These are phyloP conservation scores for Eumaeus atala DNA, from an alignment of 1,140 invertebrate genomes.

Conservation along the genomic window DNA sequence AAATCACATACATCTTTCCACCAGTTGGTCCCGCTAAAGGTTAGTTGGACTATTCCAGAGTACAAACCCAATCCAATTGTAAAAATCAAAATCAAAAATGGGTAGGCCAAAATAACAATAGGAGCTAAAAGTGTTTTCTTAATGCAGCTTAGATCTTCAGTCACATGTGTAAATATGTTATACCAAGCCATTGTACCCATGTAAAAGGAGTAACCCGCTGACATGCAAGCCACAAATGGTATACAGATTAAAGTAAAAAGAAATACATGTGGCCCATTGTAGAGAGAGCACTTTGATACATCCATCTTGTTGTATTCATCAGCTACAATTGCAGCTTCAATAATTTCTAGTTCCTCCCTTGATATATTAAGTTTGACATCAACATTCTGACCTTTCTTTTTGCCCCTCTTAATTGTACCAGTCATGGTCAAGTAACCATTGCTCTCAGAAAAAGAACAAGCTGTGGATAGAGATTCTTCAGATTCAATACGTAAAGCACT, in stretches of 20 bases:
- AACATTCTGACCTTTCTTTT: conserved; percentile 82
- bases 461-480: conserved; percentile 62
- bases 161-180: conserved; percentile 82
- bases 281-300: conserved; percentile 75
- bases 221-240: conserved; percentile 79
- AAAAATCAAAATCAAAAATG: conserved; percentile 80
- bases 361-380: conserved; percentile 83
- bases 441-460: conserved; percentile 59
- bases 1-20: conserved; percentile 82
- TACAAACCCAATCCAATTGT: conserved; percentile 80
- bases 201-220: conserved; percentile 82
- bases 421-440: conserved; percentile 79
- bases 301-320: conserved; percentile 75
- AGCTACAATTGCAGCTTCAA: conserved; percentile 78
- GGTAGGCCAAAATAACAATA: conserved; percentile 81
- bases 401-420: conserved; percentile 82
- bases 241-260: conserved; percentile 79
- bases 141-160: conserved; percentile 79
- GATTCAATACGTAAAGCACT: conserved; percentile 66
- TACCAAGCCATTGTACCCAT: conserved; percentile 86
- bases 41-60: conserved; percentile 80
- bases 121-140: conserved; percentile 79
- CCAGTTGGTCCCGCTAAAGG: conserved; percentile 81
- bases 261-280: conserved; percentile 80
- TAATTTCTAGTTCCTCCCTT: conserved; percentile 80